Conservation (phyloP, 2,113 vertebrate species). For the Gavia stellata region DNA sequence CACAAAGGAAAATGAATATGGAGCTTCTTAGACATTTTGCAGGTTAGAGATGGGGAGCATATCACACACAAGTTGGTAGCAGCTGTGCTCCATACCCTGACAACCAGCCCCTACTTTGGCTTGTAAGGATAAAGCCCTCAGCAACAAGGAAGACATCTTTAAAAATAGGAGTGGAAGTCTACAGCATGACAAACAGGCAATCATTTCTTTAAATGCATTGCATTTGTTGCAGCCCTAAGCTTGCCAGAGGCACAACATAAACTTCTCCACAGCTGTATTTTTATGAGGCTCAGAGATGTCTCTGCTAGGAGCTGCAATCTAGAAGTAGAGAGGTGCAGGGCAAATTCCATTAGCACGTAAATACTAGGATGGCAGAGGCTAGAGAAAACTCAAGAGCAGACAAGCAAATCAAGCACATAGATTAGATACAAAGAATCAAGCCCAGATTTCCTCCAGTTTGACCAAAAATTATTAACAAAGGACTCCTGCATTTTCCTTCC, state of each 20-base stretch:
- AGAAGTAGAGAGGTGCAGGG: neutral
- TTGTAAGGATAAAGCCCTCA: neutral
- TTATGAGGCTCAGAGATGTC: neutral
- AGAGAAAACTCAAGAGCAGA: neutral
- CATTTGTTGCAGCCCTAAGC: neutral
- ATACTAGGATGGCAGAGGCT: neutral
- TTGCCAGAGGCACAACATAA: neutral
- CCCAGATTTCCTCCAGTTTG: neutral
- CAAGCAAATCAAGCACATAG: neutral
- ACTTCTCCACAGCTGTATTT: neutral
- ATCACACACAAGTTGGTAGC: neutral
- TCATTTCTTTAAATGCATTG: neutral
- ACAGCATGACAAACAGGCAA: neutral
- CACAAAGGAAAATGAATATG: neutral
- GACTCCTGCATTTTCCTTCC: neutral
- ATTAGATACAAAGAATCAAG: neutral
- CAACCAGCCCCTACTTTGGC: neutral
- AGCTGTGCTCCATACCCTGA: neutral
- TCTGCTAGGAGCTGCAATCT: neutral
- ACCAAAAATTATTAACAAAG: neutral
- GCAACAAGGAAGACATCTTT: neutral
- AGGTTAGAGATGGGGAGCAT: neutral
- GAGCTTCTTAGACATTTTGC: neutral
- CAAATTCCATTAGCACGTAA: neutral
- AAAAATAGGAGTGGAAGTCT: neutral